phyloP scores from a whole-genome alignment of 2,888 invertebrate species.

The Toxonevra muliebris region DNA sequence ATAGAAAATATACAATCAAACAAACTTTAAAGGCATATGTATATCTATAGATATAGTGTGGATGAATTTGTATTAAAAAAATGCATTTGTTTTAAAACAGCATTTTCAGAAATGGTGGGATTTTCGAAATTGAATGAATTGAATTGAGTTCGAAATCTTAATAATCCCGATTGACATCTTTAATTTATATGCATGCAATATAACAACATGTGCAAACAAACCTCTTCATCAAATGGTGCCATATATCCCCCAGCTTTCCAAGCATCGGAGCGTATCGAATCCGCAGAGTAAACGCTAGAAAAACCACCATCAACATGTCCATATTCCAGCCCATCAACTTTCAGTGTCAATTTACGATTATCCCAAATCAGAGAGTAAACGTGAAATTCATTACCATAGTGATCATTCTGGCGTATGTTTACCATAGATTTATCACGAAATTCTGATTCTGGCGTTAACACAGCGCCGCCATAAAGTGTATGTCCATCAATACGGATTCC shows the following conservation, averaged over 20 bases:
- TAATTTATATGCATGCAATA: too few species aligned
- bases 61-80: too few species aligned
- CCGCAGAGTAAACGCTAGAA: constrained; percentile 33
- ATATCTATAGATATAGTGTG: too few species aligned
- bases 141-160: too few species aligned
- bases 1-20: too few species aligned
- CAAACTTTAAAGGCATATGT: too few species aligned
- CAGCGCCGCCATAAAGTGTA: constrained; percentile 56
- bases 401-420: constrained; percentile 55
- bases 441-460: constrained; percentile 53
- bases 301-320: constrained; percentile 64
- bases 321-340: constrained; percentile 70
- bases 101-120: too few species aligned
- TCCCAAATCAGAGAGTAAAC: constrained; percentile 76
- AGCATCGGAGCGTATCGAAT: constrained; percentile 61
- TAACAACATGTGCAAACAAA: constrained; percentile 46
- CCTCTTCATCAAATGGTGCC: constrained; percentile 81
- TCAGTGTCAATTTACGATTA: constrained; percentile 48
- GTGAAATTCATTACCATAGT: constrained; percentile 72
- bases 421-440: constrained; percentile 56
- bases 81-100: too few species aligned
- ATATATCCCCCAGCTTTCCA: constrained; percentile 71
- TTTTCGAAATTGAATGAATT: too few species aligned
- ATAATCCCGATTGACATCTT: too few species aligned
- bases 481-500: constrained; percentile 53